Evolutionary conservation across 2,113 vertebrate species (phyloP), one percentile per base, ranked within the genome.

Genomic region (Crotalus tigris): DNA sequence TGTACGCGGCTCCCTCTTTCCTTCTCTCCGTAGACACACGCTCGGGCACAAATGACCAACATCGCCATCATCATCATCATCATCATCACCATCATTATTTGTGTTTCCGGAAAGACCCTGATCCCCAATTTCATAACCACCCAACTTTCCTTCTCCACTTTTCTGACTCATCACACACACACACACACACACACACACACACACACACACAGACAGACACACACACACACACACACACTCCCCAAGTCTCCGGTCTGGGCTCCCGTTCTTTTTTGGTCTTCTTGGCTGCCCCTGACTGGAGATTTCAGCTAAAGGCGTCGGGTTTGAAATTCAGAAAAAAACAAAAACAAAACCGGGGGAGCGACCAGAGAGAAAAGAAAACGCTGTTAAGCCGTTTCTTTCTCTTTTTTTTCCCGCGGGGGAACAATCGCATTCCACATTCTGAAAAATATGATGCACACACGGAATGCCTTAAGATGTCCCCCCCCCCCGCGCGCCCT

Each of bases 231-330:
- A 5, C 55, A 44, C 44, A 44, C 39, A 39, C 44, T 3, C 11
- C 0, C 0, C 51, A 85, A 87, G 93, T 90, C 9, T 3, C 57
- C n/a, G 44, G 61, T 93, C 69, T 53, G 86, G 85, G 13, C 94
- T 93, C 91, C 96, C 90, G 85, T 64, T 92, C 5, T 39, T 92
- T 92, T 95, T 95, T 92, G 91, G 85, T 94, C 26, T 64, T 58
- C 54, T 81, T 55, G 93, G 49, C 29, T 75, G 26, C 26, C 9
- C 39, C 46, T 51, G 49, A 90, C 94, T 89, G 87, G 94, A 51
- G 49, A 44, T 94, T 95, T 94, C 55, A 93, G 64, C 94, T 97
- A 93, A 96, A 97, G 96, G 96, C 96, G 96, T 97, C 95, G 95
- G 94, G 93, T 94, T 93, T 85, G 49, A 94, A 95, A 96, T 85